A percentile compares a stretch with the other conserved stretches of the same genome.
These are phyloP conservation scores for Torymus texanus DNA, from an alignment of 2,888 invertebrate species.

Conservation along the genomic window DNA sequence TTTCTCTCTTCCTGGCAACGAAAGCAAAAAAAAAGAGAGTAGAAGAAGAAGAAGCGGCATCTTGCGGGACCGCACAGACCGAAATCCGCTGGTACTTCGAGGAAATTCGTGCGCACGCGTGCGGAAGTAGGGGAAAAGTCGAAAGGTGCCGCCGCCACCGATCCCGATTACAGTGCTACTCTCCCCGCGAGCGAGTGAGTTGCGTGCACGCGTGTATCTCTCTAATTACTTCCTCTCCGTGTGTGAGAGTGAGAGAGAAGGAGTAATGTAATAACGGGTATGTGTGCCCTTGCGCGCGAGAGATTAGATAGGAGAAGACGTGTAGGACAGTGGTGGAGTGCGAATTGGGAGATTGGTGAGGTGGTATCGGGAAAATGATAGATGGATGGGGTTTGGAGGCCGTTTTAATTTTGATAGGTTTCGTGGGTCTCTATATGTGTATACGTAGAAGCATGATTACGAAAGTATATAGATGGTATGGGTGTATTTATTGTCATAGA, in stretches of 20 bases:
- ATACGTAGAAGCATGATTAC: too few relatives aligned
- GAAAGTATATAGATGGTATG: too few relatives aligned
- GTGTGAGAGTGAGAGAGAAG: not conserved
- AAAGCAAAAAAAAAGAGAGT: not conserved
- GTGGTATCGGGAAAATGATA: too few relatives aligned
- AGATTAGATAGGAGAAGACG: too few relatives aligned
- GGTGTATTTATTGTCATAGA: too few relatives aligned
- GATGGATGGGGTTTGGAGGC: too few relatives aligned
- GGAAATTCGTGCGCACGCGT: conserved; percentile 11
- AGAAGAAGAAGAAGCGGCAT: conserved; percentile 4
- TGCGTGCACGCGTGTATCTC: conserved; percentile 64
- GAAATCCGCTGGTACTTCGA: conserved; percentile 29
- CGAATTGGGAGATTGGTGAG: too few relatives aligned
- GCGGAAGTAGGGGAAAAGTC: conserved; percentile 53
- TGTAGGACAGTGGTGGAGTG: too few relatives aligned
- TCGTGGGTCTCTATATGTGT: too few relatives aligned
- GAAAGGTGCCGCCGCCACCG: conserved; percentile 50
- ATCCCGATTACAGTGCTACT: too few relatives aligned
- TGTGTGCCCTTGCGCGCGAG: not conserved
- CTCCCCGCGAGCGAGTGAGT: conserved; percentile 41
- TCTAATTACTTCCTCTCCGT: conserved; percentile 47
- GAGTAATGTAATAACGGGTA: conserved; percentile 13
- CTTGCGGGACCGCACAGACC: conserved; percentile 7
- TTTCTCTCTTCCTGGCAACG: too few relatives aligned
- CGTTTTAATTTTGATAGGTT: too few relatives aligned